Conservation (phyloP, 2,113 vertebrate species). For the Grus americana region DNA sequence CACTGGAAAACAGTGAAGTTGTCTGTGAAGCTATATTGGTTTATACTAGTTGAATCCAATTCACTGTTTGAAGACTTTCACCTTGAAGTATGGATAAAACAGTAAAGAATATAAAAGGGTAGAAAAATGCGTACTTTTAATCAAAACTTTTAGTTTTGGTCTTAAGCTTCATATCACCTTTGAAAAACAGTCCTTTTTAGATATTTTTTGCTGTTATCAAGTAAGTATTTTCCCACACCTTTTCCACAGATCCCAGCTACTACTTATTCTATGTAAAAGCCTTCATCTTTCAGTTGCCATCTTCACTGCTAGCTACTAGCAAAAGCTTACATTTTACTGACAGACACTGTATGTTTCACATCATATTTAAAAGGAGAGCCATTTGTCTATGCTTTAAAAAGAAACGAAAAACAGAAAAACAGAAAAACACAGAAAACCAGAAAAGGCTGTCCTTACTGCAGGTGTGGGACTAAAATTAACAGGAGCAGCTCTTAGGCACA, state of each 20-base stretch:
- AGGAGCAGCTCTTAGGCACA: neutral
- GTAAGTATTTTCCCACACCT: neutral
- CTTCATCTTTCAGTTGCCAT: neutral
- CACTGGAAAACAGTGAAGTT: neutral
- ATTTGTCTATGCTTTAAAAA: neutral
- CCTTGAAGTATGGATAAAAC: neutral
- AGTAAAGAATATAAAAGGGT: neutral
- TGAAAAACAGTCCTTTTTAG: neutral
- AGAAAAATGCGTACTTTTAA: neutral
- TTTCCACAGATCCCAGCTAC: neutral
- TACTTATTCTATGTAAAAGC: neutral
- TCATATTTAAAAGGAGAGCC: neutral
- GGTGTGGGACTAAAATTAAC: neutral
- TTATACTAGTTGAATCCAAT: neutral
- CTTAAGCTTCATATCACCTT: neutral
- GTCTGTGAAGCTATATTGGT: neutral
- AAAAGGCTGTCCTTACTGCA: neutral
- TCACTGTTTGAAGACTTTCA: neutral
- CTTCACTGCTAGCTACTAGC: neutral
- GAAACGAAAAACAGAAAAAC: too few relatives aligned
- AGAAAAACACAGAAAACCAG: too few relatives aligned
- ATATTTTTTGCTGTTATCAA: neutral
- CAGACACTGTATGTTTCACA: neutral
- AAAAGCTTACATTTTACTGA: neutral
- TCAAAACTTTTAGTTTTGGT: neutral